A percentile compares a stretch with the other conserved stretches of the same genome.
Conservation (phyloP, 2,113 vertebrate genomes). For the Erpornis zantholeuca region DNA sequence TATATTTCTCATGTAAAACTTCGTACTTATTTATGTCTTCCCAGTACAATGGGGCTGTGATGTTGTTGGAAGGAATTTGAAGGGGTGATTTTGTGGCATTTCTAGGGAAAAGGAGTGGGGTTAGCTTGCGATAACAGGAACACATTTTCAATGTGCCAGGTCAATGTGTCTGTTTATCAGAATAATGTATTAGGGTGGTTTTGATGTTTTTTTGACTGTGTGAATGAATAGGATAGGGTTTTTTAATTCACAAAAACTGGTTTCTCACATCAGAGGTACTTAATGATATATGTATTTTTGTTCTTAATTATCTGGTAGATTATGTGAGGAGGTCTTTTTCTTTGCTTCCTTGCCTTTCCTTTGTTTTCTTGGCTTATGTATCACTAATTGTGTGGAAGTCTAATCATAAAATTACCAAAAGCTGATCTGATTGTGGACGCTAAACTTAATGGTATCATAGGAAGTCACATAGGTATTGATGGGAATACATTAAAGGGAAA, state of each 20-base stretch:
- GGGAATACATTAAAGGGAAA: background rate
- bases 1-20: background rate
- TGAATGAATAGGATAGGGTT: background rate
- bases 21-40: background rate
- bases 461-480: background rate
- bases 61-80: background rate
- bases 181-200: background rate
- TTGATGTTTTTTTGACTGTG: background rate
- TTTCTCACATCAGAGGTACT: background rate
- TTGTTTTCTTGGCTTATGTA: too few species aligned
- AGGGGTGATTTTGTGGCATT: background rate
- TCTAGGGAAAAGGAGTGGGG: background rate
- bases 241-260: background rate
- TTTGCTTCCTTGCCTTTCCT: background rate
- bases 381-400: too few species aligned
- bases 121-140: background rate
- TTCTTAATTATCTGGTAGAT: background rate
- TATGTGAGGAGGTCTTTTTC: background rate
- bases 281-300: background rate
- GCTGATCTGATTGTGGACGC: background rate
- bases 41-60: background rate
- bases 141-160: background rate
- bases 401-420: background rate
- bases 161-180: background rate
- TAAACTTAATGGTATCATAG: background rate